These are phyloP conservation scores for Sclerurus mexicanus DNA, from an alignment of 2,113 vertebrate species.

Conservation along the genomic window DNA sequence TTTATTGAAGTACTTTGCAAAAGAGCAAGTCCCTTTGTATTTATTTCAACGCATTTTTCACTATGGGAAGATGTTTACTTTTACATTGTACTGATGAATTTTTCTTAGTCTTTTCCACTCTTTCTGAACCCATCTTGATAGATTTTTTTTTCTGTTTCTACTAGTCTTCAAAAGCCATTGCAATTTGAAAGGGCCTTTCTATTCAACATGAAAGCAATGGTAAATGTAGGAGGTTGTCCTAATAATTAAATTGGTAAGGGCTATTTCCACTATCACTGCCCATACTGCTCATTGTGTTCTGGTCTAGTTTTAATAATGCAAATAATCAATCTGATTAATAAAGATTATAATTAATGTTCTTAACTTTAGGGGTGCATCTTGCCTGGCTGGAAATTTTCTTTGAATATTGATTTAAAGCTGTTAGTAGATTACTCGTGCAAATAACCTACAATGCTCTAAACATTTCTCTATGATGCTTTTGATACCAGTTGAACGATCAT, in stretches of 20 bases:
- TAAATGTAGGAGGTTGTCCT: background rate
- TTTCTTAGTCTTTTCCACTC: background rate
- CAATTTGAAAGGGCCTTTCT: background rate
- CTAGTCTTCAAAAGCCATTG: background rate
- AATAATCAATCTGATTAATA: background rate
- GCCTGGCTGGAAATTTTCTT: background rate
- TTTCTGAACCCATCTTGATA: background rate
- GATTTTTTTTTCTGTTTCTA: background rate
- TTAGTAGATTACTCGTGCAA: background rate
- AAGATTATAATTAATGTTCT: background rate
- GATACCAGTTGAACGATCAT: accelerated
- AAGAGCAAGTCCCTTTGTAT: background rate
- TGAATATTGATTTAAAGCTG: background rate
- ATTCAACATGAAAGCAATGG: background rate
- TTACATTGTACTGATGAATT: background rate
- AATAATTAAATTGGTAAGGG: background rate
- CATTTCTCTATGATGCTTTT: background rate
- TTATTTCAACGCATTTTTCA: background rate
- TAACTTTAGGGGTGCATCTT: background rate
- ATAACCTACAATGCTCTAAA: background rate
- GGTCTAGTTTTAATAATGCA: background rate
- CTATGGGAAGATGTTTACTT: background rate
- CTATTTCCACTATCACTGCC: background rate
- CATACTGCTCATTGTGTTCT: background rate
- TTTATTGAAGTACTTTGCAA: background rate